Conservation (phyloP, 2,797 vertebrate species). For the Pipistrellus nathusii region DNA sequence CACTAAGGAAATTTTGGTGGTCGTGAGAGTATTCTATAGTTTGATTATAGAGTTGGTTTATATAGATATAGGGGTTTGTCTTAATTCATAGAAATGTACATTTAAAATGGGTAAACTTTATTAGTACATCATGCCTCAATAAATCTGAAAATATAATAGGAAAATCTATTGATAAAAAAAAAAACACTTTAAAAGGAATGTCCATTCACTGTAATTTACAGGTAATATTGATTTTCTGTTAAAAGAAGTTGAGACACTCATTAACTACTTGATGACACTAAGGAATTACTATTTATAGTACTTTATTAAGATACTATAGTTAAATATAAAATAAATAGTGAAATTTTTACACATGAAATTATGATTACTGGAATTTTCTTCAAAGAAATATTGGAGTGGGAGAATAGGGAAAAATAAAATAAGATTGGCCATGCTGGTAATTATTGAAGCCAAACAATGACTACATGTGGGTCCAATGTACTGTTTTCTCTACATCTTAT, state of each 20-base stretch:
- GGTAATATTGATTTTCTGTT: background rate
- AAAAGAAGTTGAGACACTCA: background rate
- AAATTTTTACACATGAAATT: background rate
- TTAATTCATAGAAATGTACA: background rate
- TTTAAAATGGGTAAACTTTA: background rate
- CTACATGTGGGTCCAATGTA: background rate
- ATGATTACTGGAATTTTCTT: background rate
- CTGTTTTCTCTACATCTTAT: background rate
- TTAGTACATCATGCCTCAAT: background rate
- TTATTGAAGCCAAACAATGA: background rate
- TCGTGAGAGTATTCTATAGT: background rate
- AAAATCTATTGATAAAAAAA: background rate
- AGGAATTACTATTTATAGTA: background rate
- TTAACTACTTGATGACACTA: slow-evolving; percentile 42
- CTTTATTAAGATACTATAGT: background rate
- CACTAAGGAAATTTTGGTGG: background rate
- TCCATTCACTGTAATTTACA: background rate
- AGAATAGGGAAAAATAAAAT: background rate
- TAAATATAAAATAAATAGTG: background rate
- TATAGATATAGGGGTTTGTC: background rate
- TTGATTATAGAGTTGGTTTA: background rate
- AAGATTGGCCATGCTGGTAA: background rate
- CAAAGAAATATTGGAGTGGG: background rate
- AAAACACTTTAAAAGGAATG: background rate
- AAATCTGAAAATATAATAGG: background rate